A percentile compares a stretch with the other conserved stretches of the same genome.
Conservation (phyloP, 2,888 invertebrate species). For the Hemicrepidius hirtus region DNA sequence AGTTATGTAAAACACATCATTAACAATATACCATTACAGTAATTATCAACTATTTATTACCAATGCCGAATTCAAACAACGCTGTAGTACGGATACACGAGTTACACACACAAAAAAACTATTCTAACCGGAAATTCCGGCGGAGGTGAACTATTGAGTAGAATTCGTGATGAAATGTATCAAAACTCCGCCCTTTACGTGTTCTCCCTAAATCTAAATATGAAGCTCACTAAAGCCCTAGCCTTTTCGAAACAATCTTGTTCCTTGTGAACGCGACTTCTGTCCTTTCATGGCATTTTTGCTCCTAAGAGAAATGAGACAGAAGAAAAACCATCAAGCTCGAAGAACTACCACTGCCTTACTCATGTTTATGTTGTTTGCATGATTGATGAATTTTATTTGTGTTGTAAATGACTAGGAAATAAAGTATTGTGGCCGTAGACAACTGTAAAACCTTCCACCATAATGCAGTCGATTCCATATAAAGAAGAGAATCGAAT, state of each 20-base stretch:
- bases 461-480: conserved; percentile 26
- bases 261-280: conserved; percentile 43
- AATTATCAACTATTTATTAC: conserved; percentile 41
- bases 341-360: conserved; percentile 36
- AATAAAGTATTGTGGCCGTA: conserved; percentile 46
- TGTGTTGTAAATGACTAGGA: conserved; percentile 51
- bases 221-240: conserved; percentile 45
- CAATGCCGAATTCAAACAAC: conserved; percentile 7
- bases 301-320: conserved; percentile 34
- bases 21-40: conserved; percentile 40
- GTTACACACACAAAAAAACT: conserved; percentile 37
- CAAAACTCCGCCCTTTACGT: conserved; percentile 56
- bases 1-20: conserved; percentile 40
- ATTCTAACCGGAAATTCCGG: conserved; percentile 44
- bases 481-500: conserved; percentile 26
- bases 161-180: conserved; percentile 53
- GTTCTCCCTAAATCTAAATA: conserved; percentile 57
- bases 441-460: conserved; percentile 30
- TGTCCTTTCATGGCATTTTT: conserved; percentile 43
- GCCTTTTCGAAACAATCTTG: conserved; percentile 50
- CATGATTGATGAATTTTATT: conserved; percentile 53
- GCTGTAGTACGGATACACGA: conserved; percentile 8
- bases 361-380: conserved; percentile 46
- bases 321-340: conserved; percentile 42
- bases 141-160: conserved; percentile 47